Evolutionary conservation across 2,888 invertebrate genomes (phyloP).

Genomic region (Acrobasis suavella): DNA sequence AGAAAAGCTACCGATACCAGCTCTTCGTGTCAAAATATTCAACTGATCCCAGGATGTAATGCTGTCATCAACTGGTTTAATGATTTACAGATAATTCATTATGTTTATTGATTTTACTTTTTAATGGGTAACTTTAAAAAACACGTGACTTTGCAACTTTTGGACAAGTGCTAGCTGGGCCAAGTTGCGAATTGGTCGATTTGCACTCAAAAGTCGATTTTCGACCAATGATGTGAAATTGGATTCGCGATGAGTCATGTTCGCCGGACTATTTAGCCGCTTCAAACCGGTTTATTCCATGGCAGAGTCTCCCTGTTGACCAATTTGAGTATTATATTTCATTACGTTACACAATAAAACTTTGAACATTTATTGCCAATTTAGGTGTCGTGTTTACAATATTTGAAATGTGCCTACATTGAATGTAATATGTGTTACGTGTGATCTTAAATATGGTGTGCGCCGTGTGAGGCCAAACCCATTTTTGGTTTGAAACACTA

Average conservation of each 20-base stretch:
- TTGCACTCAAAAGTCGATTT: not conserved
- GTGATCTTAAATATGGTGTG: not conserved
- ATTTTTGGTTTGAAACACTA: not conserved
- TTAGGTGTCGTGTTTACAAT: not conserved
- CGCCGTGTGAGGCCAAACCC: not conserved
- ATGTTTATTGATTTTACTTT: no score
- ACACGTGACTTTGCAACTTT: no score
- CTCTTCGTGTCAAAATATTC: no score
- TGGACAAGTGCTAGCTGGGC: not conserved
- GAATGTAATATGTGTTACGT: not conserved
- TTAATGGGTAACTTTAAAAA: no score
- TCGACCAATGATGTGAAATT: slow-evolving; percentile 12
- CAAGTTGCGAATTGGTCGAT: not conserved
- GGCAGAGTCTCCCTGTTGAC: slow-evolving; percentile 1
- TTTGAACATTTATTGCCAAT: slow-evolving; percentile 9
- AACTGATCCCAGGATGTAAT: no score
- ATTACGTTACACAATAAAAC: not conserved
- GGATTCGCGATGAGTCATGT: slow-evolving; percentile 22
- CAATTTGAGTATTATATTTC: slow-evolving; percentile 9
- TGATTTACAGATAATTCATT: no score
- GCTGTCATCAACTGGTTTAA: no score
- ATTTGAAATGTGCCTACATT: not conserved
- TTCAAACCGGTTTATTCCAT: slow-evolving; percentile 13
- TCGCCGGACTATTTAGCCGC: slow-evolving; percentile 20
- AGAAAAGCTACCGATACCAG: no score